A percentile compares a stretch with the other conserved stretches of the same genome.
phyloP scores from a whole-genome alignment of 2,888 invertebrate genomes.

The Thera obeliscata region DNA sequence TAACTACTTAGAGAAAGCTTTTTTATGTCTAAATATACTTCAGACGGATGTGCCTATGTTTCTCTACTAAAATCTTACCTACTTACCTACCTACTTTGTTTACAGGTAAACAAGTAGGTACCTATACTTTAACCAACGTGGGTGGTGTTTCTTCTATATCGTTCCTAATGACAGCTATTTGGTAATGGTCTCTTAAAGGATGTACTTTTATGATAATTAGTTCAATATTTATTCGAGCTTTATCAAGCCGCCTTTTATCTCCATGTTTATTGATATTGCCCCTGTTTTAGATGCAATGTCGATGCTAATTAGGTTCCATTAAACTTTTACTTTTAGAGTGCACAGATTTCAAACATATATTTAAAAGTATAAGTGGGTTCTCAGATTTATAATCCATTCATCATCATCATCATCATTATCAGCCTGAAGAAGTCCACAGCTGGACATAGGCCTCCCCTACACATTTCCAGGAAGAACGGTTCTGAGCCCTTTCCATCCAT shows the following conservation, averaged over 20 bases:
- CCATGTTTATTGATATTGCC: conserved; percentile 73
- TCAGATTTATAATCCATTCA: not conserved
- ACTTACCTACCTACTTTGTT: too few species aligned
- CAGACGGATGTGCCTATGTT: too few species aligned
- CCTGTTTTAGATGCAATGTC: conserved; percentile 59
- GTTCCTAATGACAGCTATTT: conserved; percentile 76
- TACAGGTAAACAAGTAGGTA: too few species aligned
- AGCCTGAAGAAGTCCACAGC: too few species aligned
- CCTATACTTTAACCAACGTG: conserved; percentile 48
- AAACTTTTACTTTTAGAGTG: conserved; percentile 51
- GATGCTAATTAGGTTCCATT: conserved; percentile 62
- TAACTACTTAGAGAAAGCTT: too few species aligned
- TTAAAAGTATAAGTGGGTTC: not conserved
- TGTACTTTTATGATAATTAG: conserved; percentile 81
- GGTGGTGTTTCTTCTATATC: conserved; percentile 70
- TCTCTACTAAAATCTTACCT: too few species aligned
- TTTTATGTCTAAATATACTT: too few species aligned
- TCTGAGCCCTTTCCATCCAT: too few species aligned
- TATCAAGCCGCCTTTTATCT: conserved; percentile 72
- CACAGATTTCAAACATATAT: conserved; percentile 37
- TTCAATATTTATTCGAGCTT: conserved; percentile 76
- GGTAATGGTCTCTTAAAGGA: conserved; percentile 70
- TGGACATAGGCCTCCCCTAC: too few species aligned
- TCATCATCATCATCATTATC: too few species aligned
- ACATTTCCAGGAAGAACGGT: too few species aligned